Evolutionary conservation across 2,888 invertebrate species (phyloP), one percentile per base, ranked within the genome.

Genomic region (Drosophila birchii): DNA sequence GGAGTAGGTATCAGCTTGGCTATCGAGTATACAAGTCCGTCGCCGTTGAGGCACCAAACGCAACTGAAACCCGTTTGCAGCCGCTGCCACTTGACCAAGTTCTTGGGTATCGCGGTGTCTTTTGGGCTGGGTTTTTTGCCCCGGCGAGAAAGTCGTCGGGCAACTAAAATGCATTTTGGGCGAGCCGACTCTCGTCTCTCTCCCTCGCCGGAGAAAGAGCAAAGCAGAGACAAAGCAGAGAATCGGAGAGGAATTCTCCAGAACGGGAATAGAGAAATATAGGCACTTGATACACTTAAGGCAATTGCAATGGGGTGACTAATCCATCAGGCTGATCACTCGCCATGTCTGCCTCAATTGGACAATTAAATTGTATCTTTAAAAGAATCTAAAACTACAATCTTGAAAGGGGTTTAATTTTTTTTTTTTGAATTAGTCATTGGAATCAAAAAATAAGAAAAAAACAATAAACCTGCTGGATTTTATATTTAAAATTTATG

Each of bases 11-110:
- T 26, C 49, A 26, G 29, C 11, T 34, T 11, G 34, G 4, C 4
- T 62, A 57, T 53, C 73, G 71, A 70, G 78, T 59, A 73, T 36
- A 53, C 51, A 53, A 36, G 51, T 53, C 51, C 51, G 51, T 54
- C 47, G 69, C 73, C 73, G 67, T 55, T 77, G 84, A 77, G 74
- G 70, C 75, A 67, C 59, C 53, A 82, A 79, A 78, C 66, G 63
- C 73, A 75, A 88, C 88, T 88, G 78, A 88, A 88, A 81, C 89
- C 76, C 59, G 89, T 89, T 89, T 82, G 75, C 81, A 75, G 75
- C 53, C 60, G 43, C 61, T 56, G 53, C 66, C 58, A 73, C 61
- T 73, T 81, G 69, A 67, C 71, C 82, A 85, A 78, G 79, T 73
- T 83, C 58, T 66, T 44, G 73, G 47, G 58, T 66, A 51, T 36